phyloP scores from a whole-genome alignment of 2,113 vertebrate species.

The Todiramphus saurophagus region DNA sequence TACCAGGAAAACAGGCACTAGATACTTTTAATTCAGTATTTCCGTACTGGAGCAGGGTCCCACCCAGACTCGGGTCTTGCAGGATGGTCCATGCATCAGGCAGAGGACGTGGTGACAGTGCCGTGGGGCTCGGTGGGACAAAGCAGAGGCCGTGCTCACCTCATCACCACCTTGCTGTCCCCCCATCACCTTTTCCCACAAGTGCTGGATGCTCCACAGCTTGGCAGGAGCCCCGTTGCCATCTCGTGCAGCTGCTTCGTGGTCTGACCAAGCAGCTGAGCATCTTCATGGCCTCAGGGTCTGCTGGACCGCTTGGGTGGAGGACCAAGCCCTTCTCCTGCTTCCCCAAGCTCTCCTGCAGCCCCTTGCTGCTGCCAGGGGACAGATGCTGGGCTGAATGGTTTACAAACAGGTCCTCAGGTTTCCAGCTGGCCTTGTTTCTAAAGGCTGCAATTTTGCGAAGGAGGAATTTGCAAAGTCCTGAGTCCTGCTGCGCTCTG shows the following conservation, averaged over 20 bases:
- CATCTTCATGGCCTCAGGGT: background rate
- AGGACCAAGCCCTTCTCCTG: background rate
- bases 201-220: background rate
- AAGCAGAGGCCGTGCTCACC: background rate
- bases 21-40: background rate
- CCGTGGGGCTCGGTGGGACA: background rate
- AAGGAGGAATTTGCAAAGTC: background rate
- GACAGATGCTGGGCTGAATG: fast-evolving
- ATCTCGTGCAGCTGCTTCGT: background rate
- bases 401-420: background rate
- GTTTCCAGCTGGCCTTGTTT: background rate
- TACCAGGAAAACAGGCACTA: background rate
- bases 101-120: background rate
- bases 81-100: background rate
- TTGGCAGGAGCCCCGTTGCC: background rate
- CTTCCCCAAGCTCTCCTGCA: background rate
- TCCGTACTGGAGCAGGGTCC: background rate
- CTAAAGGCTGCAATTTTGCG: background rate
- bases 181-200: background rate
- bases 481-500: fast-evolving
- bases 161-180: background rate
- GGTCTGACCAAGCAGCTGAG: background rate
- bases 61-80: no score
- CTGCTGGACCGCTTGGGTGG: background rate
- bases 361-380: no score